Percentiles rank a stretch among this genome's conserved stretches.
Conservation (phyloP, 2,113 vertebrate genomes). For the Brachypteracias leptosomus region DNA sequence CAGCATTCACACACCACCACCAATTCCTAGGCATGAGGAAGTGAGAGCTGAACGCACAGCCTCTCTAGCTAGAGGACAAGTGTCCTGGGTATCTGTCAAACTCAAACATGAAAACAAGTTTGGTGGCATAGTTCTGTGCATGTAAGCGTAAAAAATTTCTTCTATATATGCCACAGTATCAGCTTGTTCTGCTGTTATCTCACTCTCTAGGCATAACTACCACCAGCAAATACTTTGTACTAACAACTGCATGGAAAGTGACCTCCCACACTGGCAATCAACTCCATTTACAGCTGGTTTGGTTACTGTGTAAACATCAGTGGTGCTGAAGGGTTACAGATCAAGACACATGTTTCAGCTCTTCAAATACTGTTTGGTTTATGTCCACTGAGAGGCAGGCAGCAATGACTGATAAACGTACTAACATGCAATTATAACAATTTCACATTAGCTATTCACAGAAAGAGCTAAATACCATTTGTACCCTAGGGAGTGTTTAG, state of each 20-base stretch:
- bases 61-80: fast-evolving
- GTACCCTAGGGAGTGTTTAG: not conserved
- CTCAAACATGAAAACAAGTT: not conserved
- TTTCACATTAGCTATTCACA: not conserved
- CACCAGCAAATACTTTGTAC: not conserved
- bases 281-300: not conserved
- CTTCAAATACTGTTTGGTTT: not conserved
- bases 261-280: not conserved
- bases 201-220: not conserved
- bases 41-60: not conserved
- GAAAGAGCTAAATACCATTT: not conserved
- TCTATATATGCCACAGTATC: not conserved
- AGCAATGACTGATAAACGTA: fast-evolving
- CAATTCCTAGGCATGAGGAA: not conserved
- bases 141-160: not conserved
- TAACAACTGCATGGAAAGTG: not conserved
- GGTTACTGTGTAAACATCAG: not conserved
- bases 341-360: not conserved
- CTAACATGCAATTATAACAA: not conserved
- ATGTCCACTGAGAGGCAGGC: not conserved
- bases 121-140: not conserved
- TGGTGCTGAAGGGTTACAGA: not conserved
- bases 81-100: not conserved
- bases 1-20: not conserved
- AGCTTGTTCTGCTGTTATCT: not conserved